These are phyloP conservation scores for Teleopsis dalmanni DNA, from an alignment of 1,140 invertebrate species.

Conservation along the genomic window DNA sequence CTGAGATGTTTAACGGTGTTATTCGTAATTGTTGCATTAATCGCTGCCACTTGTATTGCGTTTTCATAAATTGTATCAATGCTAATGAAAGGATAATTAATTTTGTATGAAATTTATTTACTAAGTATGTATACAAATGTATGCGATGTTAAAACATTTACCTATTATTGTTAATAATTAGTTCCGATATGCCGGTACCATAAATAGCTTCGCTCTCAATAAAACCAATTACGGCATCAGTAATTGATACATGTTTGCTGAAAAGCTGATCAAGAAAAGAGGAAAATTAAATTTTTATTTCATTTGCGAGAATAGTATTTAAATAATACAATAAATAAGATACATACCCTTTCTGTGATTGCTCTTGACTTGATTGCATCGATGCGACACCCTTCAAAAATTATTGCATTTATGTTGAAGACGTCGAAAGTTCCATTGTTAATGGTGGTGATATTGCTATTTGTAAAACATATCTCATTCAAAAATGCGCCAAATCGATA, in stretches of 20 bases:
- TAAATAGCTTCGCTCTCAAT: constrained; percentile 37
- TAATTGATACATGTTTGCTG: constrained; percentile 29
- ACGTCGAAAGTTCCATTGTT: constrained; percentile 31
- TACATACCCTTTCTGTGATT: constrained; percentile 25
- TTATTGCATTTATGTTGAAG: constrained; percentile 25
- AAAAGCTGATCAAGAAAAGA: constrained; percentile 15
- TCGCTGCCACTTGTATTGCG: constrained; percentile 23
- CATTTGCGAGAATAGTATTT: background rate
- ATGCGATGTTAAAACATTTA: constrained; percentile 16
- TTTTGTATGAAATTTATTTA: background rate
- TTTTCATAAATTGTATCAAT: constrained; percentile 26
- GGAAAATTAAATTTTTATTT: constrained; percentile 1
- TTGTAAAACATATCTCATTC: constrained; percentile 25
- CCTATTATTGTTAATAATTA: constrained; percentile 29
- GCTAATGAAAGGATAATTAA: constrained; percentile 15
- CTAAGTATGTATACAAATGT: no score
- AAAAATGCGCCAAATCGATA: constrained; percentile 27
- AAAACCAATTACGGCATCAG: constrained; percentile 25
- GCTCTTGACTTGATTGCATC: constrained; percentile 23
- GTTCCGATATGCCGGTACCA: constrained; percentile 29
- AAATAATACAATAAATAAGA: background rate
- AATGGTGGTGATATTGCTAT: constrained; percentile 24
- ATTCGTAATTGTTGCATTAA: constrained; percentile 17
- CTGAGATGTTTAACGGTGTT: constrained; percentile 24
- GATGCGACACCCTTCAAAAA: constrained; percentile 27